Evolutionary conservation across 2,113 vertebrate genomes (phyloP).

Genomic region (Otis tarda): DNA sequence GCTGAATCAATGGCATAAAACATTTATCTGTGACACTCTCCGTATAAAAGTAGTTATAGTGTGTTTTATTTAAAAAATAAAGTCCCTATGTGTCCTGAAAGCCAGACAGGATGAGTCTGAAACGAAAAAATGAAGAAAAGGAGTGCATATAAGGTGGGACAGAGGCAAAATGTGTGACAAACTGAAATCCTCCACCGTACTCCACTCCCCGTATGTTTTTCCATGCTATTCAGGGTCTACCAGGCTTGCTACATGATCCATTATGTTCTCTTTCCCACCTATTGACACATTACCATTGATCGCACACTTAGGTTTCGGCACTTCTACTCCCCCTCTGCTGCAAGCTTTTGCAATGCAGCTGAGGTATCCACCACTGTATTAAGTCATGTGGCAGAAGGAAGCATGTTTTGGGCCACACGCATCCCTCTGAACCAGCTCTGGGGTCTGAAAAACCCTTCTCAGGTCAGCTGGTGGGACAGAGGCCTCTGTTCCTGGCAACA

Average conservation of each 20-base stretch:
- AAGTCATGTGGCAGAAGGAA: neutral
- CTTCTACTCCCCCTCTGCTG: neutral
- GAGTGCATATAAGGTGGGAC: neutral
- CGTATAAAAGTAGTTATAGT: neutral
- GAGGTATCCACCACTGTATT: neutral
- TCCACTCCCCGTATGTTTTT: neutral
- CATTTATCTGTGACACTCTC: neutral
- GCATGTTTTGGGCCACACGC: neutral
- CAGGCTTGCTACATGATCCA: neutral
- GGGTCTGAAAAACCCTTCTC: neutral
- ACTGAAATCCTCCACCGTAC: neutral
- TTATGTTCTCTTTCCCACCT: neutral
- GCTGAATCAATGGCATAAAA: neutral
- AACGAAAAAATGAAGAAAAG: neutral
- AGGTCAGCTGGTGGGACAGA: neutral
- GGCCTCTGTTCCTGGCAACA: neutral
- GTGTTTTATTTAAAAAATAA: neutral
- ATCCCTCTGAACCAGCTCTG: neutral
- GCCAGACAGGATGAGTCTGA: neutral
- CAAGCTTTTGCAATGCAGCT: neutral
- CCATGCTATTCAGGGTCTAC: neutral
- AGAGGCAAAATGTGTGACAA: fast-evolving
- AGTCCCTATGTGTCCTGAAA: neutral
- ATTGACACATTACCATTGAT: neutral
- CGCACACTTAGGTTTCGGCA: fast-evolving